Conservation (phyloP, 2,797 vertebrate species). For the Lutjanus argentimaculatus region DNA sequence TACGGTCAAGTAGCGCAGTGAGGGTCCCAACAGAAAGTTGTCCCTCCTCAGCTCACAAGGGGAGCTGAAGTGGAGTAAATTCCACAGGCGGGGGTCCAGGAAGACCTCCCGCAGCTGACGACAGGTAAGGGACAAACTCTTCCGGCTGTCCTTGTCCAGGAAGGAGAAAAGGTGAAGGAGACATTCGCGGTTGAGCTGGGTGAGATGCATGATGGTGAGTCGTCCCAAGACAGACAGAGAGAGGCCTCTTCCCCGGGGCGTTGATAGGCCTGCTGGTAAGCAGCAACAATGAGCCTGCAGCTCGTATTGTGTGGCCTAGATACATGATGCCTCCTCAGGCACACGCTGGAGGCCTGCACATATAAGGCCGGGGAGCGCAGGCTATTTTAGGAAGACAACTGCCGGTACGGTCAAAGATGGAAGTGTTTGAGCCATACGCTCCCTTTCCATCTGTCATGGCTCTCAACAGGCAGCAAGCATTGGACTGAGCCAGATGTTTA, state of each 20-base stretch:
- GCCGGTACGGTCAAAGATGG: slow-evolving; percentile 82
- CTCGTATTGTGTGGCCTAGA: slow-evolving; percentile 76
- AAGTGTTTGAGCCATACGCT: slow-evolving; percentile 74
- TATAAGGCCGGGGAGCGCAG: slow-evolving; percentile 92
- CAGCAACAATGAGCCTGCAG: slow-evolving; percentile 68
- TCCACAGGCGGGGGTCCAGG: slow-evolving; percentile 92
- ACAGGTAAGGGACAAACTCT: slow-evolving; percentile 90
- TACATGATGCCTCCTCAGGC: slow-evolving; percentile 82
- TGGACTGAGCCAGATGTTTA: slow-evolving; percentile 81
- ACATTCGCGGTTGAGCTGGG: slow-evolving; percentile 92
- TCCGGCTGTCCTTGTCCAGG: slow-evolving; percentile 93
- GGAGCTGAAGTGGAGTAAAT: slow-evolving; percentile 89
- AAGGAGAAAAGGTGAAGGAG: slow-evolving; percentile 95
- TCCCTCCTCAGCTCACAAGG: slow-evolving; percentile 89
- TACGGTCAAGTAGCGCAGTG: slow-evolving; percentile 89
- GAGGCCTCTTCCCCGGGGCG: slow-evolving; percentile 57
- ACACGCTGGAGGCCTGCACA: slow-evolving; percentile 86
- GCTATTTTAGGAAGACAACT: slow-evolving; percentile 94
- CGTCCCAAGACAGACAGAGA: slow-evolving; percentile 39
- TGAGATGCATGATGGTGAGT: slow-evolving; percentile 90
- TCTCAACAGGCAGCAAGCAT: slow-evolving; percentile 72
- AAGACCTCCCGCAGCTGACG: slow-evolving; percentile 86
- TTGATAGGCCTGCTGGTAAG: slow-evolving; percentile 65
- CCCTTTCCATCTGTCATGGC: slow-evolving; percentile 83
- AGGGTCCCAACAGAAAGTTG: slow-evolving; percentile 92